Evolutionary conservation across 2,888 invertebrate genomes (phyloP), one percentile per base, ranked within the genome.

Genomic region (Zeuzera pyrina): DNA sequence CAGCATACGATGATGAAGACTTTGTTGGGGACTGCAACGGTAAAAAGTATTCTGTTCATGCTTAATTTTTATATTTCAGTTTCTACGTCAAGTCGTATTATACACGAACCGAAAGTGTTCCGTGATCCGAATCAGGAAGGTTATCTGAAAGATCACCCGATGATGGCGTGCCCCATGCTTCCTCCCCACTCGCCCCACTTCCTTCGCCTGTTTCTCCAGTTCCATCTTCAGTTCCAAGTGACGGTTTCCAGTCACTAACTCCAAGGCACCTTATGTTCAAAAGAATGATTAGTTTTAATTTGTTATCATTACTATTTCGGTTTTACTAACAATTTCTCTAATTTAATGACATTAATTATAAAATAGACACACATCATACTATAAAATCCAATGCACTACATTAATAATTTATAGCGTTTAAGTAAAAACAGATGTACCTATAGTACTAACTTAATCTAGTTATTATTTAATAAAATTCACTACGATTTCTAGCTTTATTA

Each of bases 111-210:
- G 88, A 88, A 44, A 87, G 70, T 1, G 87, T 88, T 41, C 89
- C 88, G 54, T 85, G 87, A 39, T 91, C 91, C 16, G 88, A 90
- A 57, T 88, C 86, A 2, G 86, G 89, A 6, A 89, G 81, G 42
- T 93, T 92, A 47, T 93, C 93, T 43, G 92, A 88, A 22, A 93
- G 88, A 12, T 93, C 93, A 2, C 93, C 93, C 45, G 93, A 93
- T 0, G 93, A 94, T 2, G 94, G 94, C 0, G 94, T 94, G 0
- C 94, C 94, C 94, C 94, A 94, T 13, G 93, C 90, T 53, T 94
- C 94, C 64, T 94, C 93, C 0, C 93, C 93, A 2, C 93, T 93
- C 0, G 91, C 93, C 0, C 92, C 93, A 26, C 93, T 93, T 0
- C 92, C 93, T 55, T 93, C 93, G 3, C 90, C 90, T 7, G 79